Conservation (phyloP, 2,888 invertebrate species). For the Pachliopta kotzebuea region DNA sequence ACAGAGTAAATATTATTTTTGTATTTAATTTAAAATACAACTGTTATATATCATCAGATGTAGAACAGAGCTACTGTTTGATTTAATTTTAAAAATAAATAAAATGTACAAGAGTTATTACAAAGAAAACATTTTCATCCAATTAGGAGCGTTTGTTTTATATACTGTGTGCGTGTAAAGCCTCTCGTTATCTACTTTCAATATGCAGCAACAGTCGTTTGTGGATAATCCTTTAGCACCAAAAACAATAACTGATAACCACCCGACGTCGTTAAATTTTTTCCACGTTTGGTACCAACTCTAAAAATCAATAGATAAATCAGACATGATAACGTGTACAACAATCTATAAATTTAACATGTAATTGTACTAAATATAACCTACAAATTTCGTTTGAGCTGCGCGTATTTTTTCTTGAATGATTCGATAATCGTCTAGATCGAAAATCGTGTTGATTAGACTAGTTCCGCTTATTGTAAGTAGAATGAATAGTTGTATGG, state of each 20-base stretch:
- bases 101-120: conserved; percentile 69
- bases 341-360: background rate
- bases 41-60: too few species aligned
- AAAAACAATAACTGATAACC: conserved; percentile 93
- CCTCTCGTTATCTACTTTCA: conserved; percentile 95
- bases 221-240: conserved; percentile 89
- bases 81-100: background rate
- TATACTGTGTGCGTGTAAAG: conserved; percentile 98
- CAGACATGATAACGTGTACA: background rate
- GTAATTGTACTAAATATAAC: conserved; percentile 40
- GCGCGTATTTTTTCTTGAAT: conserved; percentile 81
- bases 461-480: conserved; percentile 96
- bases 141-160: conserved; percentile 95
- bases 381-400: conserved; percentile 82
- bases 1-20: too few species aligned
- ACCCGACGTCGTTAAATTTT: conserved; percentile 87
- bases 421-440: conserved; percentile 88
- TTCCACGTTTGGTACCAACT: conserved; percentile 66
- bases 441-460: conserved; percentile 91
- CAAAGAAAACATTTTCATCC: conserved; percentile 99
- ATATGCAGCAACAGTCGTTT: conserved; percentile 96
- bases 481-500: conserved; percentile 86
- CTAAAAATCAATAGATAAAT: conserved; percentile 39
- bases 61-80: too few species aligned
- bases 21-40: too few species aligned